Evolutionary conservation across 2,888 invertebrate species (phyloP).

Genomic region (Eilema sororculum): DNA sequence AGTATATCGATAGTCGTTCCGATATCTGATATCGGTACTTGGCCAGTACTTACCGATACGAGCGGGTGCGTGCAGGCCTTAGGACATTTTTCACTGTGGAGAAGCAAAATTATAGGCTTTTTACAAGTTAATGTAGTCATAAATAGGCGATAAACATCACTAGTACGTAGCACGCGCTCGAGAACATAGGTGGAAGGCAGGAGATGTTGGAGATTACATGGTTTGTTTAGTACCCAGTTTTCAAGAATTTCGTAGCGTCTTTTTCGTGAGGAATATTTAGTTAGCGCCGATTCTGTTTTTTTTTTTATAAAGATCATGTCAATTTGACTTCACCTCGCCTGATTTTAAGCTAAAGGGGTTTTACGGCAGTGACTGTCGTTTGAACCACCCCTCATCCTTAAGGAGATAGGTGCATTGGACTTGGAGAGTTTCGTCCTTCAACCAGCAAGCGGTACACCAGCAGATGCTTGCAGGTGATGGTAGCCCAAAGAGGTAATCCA

Average conservation of each 20-base stretch:
- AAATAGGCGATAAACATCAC: constrained; percentile 79
- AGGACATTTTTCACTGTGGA: constrained; percentile 75
- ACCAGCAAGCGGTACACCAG: neutral
- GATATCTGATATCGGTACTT: constrained; percentile 56
- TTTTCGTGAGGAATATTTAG: neutral
- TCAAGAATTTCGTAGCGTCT: neutral
- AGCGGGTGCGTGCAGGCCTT: constrained; percentile 60
- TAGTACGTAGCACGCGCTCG: constrained; percentile 70
- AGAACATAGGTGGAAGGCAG: constrained; percentile 50
- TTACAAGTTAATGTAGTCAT: constrained; percentile 79
- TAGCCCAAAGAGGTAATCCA: too few species aligned
- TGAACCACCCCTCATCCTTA: too few species aligned
- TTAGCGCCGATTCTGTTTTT: too few species aligned
- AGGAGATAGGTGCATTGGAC: too few species aligned
- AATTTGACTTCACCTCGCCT: too few species aligned
- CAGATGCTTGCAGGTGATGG: neutral
- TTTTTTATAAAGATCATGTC: too few species aligned
- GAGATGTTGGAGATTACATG: constrained; percentile 33
- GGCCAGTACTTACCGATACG: constrained; percentile 26
- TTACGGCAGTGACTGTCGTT: too few species aligned
- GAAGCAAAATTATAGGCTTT: constrained; percentile 79
- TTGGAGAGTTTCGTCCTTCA: neutral
- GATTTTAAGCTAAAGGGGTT: too few species aligned
- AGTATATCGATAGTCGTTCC: constrained; percentile 39
- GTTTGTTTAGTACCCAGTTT: neutral